phyloP scores from a whole-genome alignment of 2,888 invertebrate species.

The Craniophora ligustri region DNA sequence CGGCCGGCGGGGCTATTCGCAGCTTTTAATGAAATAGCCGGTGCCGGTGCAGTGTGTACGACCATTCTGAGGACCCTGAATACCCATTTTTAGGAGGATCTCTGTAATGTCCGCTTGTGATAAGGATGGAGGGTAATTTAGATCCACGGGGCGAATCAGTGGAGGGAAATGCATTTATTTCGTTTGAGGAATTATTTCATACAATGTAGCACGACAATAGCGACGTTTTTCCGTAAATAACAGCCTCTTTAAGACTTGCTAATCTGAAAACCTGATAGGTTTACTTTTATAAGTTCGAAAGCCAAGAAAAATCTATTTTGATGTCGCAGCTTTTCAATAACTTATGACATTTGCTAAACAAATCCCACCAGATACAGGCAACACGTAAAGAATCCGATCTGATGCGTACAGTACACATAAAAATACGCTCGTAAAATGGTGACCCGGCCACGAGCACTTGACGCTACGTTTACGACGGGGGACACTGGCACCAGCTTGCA shows the following conservation, averaged over 20 bases:
- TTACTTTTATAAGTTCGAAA: no score
- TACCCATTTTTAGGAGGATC: constrained; percentile 43
- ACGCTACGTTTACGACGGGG: constrained; percentile 39
- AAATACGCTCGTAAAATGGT: constrained; percentile 43
- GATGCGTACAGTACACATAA: constrained; percentile 34
- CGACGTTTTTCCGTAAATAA: no score
- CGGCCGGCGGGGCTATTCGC: constrained; percentile 34
- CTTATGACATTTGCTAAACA: constrained; percentile 1
- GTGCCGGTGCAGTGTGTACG: constrained; percentile 38
- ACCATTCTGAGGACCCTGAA: constrained; percentile 32
- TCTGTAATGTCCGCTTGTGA: constrained; percentile 40
- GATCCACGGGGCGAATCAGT: constrained; percentile 25
- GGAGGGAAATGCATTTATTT: constrained; percentile 8
- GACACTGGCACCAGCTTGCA: constrained; percentile 26
- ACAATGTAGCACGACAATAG: neutral
- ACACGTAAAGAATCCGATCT: constrained; percentile 19
- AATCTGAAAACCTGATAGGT: no score
- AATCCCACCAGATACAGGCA: constrained; percentile 9
- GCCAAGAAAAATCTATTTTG: no score
- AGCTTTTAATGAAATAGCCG: constrained; percentile 54
- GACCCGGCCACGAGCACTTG: constrained; percentile 25
- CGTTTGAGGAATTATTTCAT: constrained; percentile 5
- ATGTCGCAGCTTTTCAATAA: constrained; percentile 14
- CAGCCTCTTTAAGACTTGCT: no score
- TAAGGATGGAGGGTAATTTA: constrained; percentile 26